Conservation (phyloP, 2,888 invertebrate genomes). For the Meteorus cinctellus region DNA sequence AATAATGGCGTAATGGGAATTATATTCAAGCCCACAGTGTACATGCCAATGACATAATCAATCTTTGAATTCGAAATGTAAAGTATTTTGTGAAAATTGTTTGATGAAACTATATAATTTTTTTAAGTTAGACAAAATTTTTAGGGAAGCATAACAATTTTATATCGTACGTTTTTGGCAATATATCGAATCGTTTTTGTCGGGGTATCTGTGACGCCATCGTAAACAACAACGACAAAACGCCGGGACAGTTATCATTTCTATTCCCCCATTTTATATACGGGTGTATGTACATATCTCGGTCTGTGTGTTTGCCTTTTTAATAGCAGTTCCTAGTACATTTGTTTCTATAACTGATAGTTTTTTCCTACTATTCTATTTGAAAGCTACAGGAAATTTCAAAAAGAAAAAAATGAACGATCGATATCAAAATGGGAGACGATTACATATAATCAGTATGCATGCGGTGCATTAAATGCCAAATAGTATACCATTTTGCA, state of each 20-base stretch:
- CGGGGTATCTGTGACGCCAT: not conserved
- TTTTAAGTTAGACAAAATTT: not conserved
- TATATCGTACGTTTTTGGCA: not conserved
- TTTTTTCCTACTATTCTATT: not conserved
- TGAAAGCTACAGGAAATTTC: not conserved
- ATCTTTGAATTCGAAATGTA: not conserved
- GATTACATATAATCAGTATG: not conserved
- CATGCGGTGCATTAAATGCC: not conserved
- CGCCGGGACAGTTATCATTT: not conserved
- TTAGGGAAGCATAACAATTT: not conserved
- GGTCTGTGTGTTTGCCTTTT: not conserved
- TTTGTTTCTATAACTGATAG: not conserved
- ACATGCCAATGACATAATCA: not conserved
- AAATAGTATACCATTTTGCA: too few relatives aligned
- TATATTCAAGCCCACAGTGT: not conserved
- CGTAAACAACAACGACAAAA: slow-evolving; percentile 10
- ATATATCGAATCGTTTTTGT: slow-evolving; percentile 7
- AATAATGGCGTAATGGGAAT: not conserved
- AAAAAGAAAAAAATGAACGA: not conserved
- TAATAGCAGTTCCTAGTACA: not conserved
- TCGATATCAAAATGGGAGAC: too few relatives aligned
- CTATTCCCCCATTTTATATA: not conserved
- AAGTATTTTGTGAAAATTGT: not conserved
- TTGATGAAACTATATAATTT: not conserved
- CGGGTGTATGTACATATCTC: not conserved